Evolutionary conservation across 1,140 invertebrate species (phyloP).

Genomic region (Drosophila lowei): DNA sequence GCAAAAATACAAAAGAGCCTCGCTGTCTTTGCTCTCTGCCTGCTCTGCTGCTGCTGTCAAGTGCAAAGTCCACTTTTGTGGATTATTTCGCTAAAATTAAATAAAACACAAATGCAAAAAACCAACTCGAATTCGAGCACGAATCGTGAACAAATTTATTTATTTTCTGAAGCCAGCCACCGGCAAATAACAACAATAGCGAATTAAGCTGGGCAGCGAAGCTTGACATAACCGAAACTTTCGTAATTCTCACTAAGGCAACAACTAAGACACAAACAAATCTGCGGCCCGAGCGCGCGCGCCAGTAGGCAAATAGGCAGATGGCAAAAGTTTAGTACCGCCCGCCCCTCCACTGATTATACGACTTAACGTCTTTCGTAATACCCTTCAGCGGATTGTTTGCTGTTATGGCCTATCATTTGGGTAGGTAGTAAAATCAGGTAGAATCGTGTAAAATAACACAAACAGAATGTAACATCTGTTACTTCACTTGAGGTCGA

Average conservation of each 20-base stretch:
- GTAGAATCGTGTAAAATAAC: conserved; percentile 24
- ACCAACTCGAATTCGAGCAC: conserved; percentile 42
- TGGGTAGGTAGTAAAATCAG: conserved; percentile 23
- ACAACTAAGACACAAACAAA: no score
- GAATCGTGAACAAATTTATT: conserved; percentile 66
- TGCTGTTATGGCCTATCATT: conserved; percentile 25
- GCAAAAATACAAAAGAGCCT: conserved; percentile 48
- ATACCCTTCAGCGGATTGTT: conserved; percentile 22
- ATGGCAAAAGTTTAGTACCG: conserved; percentile 36
- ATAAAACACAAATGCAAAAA: conserved; percentile 65
- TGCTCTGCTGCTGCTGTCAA: conserved; percentile 24
- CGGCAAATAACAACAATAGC: conserved; percentile 28
- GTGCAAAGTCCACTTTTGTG: conserved; percentile 73
- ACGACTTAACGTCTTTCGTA: conserved; percentile 50
- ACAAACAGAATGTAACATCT: conserved; percentile 3
- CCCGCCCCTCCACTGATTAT: conserved; percentile 4
- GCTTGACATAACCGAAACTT: conserved; percentile 33
- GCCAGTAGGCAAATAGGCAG: no score
- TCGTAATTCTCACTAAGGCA: not conserved
- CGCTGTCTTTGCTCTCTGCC: not conserved
- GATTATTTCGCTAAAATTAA: conserved; percentile 75
- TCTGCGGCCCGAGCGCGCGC: no score
- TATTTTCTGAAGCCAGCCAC: conserved; percentile 22
- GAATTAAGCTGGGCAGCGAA: not conserved
- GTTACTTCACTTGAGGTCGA: conserved; percentile 4